These are phyloP conservation scores for Saccostrea glomerata DNA, from an alignment of 1,140 invertebrate species.

Conservation along the genomic window DNA sequence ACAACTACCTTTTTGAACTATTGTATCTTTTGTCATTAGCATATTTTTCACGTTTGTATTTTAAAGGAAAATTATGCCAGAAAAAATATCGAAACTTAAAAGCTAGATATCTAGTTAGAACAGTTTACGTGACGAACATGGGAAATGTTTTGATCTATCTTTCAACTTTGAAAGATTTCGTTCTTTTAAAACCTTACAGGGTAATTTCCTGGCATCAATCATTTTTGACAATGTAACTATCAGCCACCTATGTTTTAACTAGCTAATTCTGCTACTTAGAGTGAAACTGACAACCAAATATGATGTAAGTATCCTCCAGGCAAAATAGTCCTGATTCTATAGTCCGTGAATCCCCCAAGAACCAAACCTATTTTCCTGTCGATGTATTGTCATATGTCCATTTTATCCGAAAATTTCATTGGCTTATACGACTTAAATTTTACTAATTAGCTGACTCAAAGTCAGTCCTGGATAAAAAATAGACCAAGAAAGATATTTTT, in stretches of 20 bases:
- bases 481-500: no score
- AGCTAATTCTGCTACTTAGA: background rate
- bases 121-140: no score
- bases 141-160: no score
- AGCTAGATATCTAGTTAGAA: no score
- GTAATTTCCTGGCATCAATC: slow-evolving; percentile 19
- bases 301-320: background rate
- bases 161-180: no score
- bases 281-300: background rate
- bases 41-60: no score
- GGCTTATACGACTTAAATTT: background rate
- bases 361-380: slow-evolving; percentile 12
- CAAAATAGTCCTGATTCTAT: background rate
- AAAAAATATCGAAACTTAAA: no score
- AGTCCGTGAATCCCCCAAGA: background rate
- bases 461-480: background rate
- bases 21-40: no score
- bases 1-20: no score
- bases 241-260: background rate
- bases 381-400: background rate
- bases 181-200: background rate
- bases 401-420: background rate
- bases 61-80: no score
- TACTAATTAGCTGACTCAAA: background rate
- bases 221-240: slow-evolving; percentile 15